Evolutionary conservation across 2,888 invertebrate species (phyloP), one percentile per base, ranked within the genome.

Genomic region (Atethmia centrago): DNA sequence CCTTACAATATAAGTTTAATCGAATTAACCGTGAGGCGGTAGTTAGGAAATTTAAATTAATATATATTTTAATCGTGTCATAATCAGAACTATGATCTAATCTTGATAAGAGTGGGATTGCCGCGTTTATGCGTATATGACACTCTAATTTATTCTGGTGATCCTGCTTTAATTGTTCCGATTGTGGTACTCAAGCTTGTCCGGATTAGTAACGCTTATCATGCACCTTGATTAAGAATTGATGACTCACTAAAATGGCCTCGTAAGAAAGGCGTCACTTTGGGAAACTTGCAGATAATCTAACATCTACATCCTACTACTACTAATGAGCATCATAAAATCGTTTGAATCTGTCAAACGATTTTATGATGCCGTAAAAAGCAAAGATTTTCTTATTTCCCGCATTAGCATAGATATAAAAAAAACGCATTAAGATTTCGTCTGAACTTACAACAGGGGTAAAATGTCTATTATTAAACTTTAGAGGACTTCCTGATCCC

Each of bases 1-100:
- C 90, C 85, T 85, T 85, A 89, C 88, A 89, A 77, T 90, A 90
- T 90, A 91, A 91, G 85, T 90, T 90, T 92, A 92, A 92, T 93
- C 91, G 90, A 93, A 93, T 93, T 89, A 90, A 84, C 76, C 66
- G 82, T 76, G 83, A 73, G 78, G 74, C 69, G 67, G 77, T 70
- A 66, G 84, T 77, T 74, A 74, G 85, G 84, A 87, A 88, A 56
- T 84, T 84, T 75, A 74, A 80, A 84, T 84, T 71, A 0, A n/a
- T 36, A 88, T 88, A 88, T 89, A 88, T 90, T 86, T 88, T 86
- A 86, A 89, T 86, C 86, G 84, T 81, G 80, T 85, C 79, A 85
- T 90, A 90, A 92, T 92, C 92, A 83, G 86, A 86, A 80, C 77
- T 78, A 78, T 82, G 87, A 92, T 93, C 92, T 90, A 88, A 93